phyloP scores from a whole-genome alignment of 2,113 vertebrate genomes.

The Vidua macroura region DNA sequence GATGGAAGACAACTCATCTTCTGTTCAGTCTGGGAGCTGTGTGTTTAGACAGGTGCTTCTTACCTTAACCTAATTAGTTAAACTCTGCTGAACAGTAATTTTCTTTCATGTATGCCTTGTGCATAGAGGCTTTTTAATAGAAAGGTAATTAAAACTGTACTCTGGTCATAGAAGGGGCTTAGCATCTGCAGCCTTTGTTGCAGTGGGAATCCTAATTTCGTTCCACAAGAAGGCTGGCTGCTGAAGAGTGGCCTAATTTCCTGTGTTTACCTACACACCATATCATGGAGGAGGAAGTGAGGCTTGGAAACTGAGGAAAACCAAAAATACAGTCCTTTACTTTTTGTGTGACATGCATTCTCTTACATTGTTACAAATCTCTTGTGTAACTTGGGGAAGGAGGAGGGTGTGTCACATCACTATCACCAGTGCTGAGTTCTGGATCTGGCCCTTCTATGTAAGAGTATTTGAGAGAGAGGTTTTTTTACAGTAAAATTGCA shows the following conservation, averaged over 20 bases:
- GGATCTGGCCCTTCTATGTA: neutral
- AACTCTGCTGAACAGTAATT: neutral
- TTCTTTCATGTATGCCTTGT: neutral
- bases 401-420: neutral
- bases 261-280: neutral
- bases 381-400: neutral
- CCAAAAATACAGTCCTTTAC: neutral
- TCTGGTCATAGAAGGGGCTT: neutral
- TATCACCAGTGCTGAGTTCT: neutral
- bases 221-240: neutral
- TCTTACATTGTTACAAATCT: neutral
- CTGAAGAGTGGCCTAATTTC: neutral
- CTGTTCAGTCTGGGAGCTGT: constrained; percentile 94
- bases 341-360: neutral
- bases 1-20: constrained; percentile 94
- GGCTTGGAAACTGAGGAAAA: neutral
- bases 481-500: neutral
- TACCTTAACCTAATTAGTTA: neutral
- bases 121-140: neutral
- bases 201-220: neutral
- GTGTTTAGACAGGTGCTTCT: constrained; percentile 90
- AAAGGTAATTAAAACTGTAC: neutral
- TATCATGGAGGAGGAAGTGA: neutral
- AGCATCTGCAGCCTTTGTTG: neutral
- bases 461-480: neutral